Base-by-base conservation (phyloP, 2,113 vertebrate genomes). In the Larimichthys polyactis region DNA sequence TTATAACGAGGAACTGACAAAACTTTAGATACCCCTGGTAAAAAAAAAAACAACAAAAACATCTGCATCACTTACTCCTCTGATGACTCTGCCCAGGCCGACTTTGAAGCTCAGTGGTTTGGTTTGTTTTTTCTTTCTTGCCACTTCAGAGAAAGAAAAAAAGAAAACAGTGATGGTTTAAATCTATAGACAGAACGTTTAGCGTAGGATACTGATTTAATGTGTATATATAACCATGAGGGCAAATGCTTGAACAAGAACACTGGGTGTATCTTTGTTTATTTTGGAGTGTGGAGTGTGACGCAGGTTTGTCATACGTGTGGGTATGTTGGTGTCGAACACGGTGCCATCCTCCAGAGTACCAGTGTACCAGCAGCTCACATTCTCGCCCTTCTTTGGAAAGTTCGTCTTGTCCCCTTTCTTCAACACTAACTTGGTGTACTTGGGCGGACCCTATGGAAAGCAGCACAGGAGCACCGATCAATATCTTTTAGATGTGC, bases 331-430 rank as follows among this genome's bases (percentile, higher is more conserved):
- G 60, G 96, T 97, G 79, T 99, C 98, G 4, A 99, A 99, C 64
- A 99, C 97, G 0, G 98, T 99, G 1, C 98, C 98, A 6, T 99
- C 97, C 90, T 97, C 97, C 65, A 99, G 87, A 0, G 94, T 96
- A 0, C 98, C 98, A 0, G 97, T 99, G 81, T 99, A 99, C 98
- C 98, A 99, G 94, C 98, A 99, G 51, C 98, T 95, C 67, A 99
- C 98, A 0, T 94, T 94, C 32, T 99, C 98, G 0, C 98, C 98
- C 81, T 99, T 99, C 94, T 97, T 98, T 0, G 98, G 98, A 63
- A 99, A 98, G 94, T 98, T 99, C 27, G 94, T 92, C 94, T 99
- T 99, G 89, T 99, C 98, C 0, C 98, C 98, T 80, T 98, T 99
- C 90, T 99, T 99, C 24, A 99, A 77, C 65, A 97, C 87, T 0